Evolutionary conservation across 2,888 invertebrate genomes (phyloP), one percentile per base, ranked within the genome.

Genomic region (Seladonia tumulorum): DNA sequence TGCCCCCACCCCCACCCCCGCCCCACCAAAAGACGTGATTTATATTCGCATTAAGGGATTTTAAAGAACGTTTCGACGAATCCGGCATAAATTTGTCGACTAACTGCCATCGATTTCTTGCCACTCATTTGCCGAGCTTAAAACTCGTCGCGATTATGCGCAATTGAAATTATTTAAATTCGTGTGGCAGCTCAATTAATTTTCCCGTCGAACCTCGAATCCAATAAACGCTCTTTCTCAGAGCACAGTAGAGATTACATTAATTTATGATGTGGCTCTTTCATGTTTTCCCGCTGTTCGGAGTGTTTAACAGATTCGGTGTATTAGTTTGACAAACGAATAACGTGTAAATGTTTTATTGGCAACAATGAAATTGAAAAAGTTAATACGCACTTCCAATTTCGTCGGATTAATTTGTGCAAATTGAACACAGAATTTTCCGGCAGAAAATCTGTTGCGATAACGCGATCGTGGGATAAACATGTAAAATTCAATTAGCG

Each of bases 21-120:
- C 18, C 10, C 71, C 68, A 68, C 66, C 29, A 8, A 83, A 87
- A 83, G 76, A 49, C 73, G 80, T 85, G 90, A 90, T 91, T 90
- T 90, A 90, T 90, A 79, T 72, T 71, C 82, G 84, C 84, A 88
- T 90, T 90, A 90, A 83, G 78, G 81, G 83, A 87, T 89, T 90
- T 89, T 83, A 86, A 83, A 81, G 49, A 73, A 76, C 76, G 78
- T 71, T 87, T 84, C 81, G 85, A 89, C 87, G 79, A 68, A 74
- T 79, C n/a, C 75, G 72, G 84, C 68, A 75, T 68, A 77, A 77
- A 83, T 85, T 76, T 70, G 25, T 74, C 73, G 45, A n/a, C 57
- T 45, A 74, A 35, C 45, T 22, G 35, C 22, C 35, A 63, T 63
- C 72, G 70, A 76, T 76, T 71, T 71, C 16, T 39, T 14, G 29